Evolutionary conservation across 1,140 invertebrate genomes (phyloP).

Genomic region (Brachystomella parvula): DNA sequence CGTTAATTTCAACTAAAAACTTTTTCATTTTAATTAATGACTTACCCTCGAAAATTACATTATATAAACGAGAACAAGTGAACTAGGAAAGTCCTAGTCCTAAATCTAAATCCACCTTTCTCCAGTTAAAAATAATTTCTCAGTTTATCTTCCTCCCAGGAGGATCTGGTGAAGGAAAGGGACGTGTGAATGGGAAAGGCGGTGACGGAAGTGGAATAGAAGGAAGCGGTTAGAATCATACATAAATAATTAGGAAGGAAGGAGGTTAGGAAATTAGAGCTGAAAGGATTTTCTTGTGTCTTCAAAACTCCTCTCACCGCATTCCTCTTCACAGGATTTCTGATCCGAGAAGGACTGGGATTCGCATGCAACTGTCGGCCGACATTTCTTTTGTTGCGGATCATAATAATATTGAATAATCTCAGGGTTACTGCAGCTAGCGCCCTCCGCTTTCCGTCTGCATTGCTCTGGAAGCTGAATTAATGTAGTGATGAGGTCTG

Average conservation of each 20-base stretch:
- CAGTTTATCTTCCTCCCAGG: neutral
- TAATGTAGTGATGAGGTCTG: neutral
- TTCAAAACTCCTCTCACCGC: neutral
- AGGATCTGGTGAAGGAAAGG: neutral
- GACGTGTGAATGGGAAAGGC: too few relatives aligned
- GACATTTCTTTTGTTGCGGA: conserved; percentile 26
- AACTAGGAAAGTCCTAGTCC: too few relatives aligned
- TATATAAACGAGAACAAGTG: too few relatives aligned
- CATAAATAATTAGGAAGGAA: neutral
- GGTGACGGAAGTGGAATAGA: too few relatives aligned
- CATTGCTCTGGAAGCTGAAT: conserved; percentile 30
- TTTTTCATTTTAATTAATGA: neutral
- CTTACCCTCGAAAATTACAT: neutral
- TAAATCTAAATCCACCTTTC: neutral
- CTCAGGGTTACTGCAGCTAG: conserved; percentile 25
- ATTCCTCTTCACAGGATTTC: conserved; percentile 24
- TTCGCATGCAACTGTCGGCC: conserved; percentile 31
- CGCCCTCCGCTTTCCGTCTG: conserved; percentile 17
- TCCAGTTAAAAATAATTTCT: neutral
- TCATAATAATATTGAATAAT: conserved; percentile 32
- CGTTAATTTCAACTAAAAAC: too few relatives aligned
- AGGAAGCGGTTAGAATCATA: neutral
- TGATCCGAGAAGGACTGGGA: conserved; percentile 27
- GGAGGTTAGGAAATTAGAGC: neutral
- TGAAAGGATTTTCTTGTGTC: neutral